A percentile compares a stretch with the other conserved stretches of the same genome.
Conservation (phyloP, 2,888 invertebrate species). For the Caenorhabditis sp. region DNA sequence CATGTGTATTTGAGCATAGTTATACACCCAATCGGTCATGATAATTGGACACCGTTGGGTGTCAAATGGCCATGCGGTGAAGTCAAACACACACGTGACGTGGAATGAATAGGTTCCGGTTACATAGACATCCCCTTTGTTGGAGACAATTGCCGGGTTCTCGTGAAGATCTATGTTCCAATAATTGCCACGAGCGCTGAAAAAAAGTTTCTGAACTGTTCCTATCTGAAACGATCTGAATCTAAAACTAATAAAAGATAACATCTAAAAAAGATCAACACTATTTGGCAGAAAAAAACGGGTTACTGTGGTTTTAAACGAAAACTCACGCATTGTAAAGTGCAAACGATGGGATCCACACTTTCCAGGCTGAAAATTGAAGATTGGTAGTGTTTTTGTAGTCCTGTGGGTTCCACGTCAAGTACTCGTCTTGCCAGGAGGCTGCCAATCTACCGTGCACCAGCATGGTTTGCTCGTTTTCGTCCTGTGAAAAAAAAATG, state of each 20-base stretch:
- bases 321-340: constrained; percentile 62
- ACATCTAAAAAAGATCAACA: not conserved
- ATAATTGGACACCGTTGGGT: constrained; percentile 68
- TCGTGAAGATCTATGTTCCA: constrained; percentile 69
- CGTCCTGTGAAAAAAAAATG: constrained; percentile 61
- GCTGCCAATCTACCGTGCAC: constrained; percentile 67
- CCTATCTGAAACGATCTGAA: too few relatives aligned
- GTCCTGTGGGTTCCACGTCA: constrained; percentile 57
- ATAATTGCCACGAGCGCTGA: constrained; percentile 61
- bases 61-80: constrained; percentile 65
- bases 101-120: constrained; percentile 66
- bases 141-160: constrained; percentile 59
- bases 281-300: too few relatives aligned
- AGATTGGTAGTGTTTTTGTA: constrained; percentile 56
- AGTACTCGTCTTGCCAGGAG: constrained; percentile 67
- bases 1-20: constrained; percentile 65
- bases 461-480: constrained; percentile 67
- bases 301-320: too few relatives aligned
- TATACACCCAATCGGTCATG: constrained; percentile 70
- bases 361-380: constrained; percentile 55
- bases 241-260: too few relatives aligned
- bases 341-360: constrained; percentile 69
- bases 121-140: constrained; percentile 52
- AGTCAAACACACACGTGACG: constrained; percentile 70
- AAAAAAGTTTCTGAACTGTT: too few relatives aligned